Conservation (phyloP, 2,888 invertebrate genomes). For the Acrocera orbiculus region DNA sequence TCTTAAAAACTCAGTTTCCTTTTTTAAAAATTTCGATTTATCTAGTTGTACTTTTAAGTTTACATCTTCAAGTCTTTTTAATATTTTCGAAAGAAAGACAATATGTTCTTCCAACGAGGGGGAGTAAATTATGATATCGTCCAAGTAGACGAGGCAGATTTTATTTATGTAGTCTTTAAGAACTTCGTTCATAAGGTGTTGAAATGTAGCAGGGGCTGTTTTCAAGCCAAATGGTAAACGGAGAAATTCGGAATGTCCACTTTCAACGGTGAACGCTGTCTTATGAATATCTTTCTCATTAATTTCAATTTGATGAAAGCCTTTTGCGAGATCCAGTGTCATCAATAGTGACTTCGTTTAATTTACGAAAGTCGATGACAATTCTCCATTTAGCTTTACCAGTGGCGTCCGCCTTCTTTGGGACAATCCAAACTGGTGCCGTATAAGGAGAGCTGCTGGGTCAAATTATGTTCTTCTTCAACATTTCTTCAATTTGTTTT, state of each 20-base stretch:
- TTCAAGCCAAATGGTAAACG: slow-evolving; percentile 8
- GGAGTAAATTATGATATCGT: slow-evolving; percentile 9
- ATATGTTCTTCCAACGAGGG: slow-evolving; percentile 10
- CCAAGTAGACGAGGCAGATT: slow-evolving; percentile 9
- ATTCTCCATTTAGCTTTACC: too few relatives aligned
- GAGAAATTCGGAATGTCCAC: slow-evolving; percentile 6
- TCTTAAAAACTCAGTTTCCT: slow-evolving; percentile 9
- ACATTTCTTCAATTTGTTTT: too few relatives aligned
- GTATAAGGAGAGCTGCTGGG: too few relatives aligned
- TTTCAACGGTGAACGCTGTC: slow-evolving; percentile 5
- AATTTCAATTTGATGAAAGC: slow-evolving; percentile 11
- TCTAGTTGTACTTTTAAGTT: slow-evolving; percentile 10
- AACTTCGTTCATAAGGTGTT: slow-evolving; percentile 11
- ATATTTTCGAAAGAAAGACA: slow-evolving; percentile 4
- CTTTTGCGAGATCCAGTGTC: slow-evolving; percentile 15
- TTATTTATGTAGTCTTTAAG: slow-evolving; percentile 7
- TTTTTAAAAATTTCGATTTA: slow-evolving; percentile 9
- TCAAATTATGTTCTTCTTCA: too few relatives aligned
- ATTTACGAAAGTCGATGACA: not conserved
- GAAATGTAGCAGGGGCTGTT: slow-evolving; percentile 8
- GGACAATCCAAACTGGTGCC: too few relatives aligned
- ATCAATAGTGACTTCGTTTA: slow-evolving; percentile 4
- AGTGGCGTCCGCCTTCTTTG: too few relatives aligned
- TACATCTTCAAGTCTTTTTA: slow-evolving; percentile 4
- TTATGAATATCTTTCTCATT: slow-evolving; percentile 2